Conservation (phyloP, 2,888 invertebrate species). For the Cyrtodaria siliqua region DNA sequence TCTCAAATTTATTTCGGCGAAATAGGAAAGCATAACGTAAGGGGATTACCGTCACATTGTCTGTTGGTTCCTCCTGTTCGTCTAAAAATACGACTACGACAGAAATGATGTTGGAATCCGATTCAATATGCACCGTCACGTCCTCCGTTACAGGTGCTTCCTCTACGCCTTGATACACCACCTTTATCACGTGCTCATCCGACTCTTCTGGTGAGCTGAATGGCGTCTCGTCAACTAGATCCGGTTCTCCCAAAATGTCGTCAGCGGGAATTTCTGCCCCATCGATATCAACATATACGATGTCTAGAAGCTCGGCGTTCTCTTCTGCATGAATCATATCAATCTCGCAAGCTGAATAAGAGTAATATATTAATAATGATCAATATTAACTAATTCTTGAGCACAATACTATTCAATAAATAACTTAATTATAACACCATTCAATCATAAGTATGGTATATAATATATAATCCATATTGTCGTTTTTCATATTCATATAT, state of each 20-base stretch:
- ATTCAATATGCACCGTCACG: conserved; percentile 1
- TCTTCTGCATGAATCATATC: conserved; percentile 14
- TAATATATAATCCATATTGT: too few relatives aligned
- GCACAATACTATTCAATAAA: too few relatives aligned
- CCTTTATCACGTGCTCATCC: conserved; percentile 13
- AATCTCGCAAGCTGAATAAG: conserved; percentile 11
- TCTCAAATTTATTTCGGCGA: too few relatives aligned
- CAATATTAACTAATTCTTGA: too few relatives aligned
- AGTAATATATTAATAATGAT: too few relatives aligned
- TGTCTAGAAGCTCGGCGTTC: conserved; percentile 14
- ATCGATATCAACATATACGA: conserved; percentile 6
- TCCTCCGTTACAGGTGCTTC: conserved; percentile 5
- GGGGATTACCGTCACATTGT: not conserved
- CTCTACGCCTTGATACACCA: not conserved
- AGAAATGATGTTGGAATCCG: conserved; percentile 8
- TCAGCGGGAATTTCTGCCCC: conserved; percentile 9
- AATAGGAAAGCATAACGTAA: too few relatives aligned
- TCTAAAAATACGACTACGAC: conserved; percentile 8
- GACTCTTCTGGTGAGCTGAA: conserved; percentile 7
- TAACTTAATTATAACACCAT: too few relatives aligned
- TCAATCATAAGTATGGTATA: too few relatives aligned
- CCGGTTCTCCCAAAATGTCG: conserved; percentile 13
- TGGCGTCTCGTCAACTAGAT: conserved; percentile 2
- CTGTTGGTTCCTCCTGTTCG: conserved; percentile 7
- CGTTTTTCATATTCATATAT: too few relatives aligned